Evolutionary conservation across 2,797 vertebrate species (phyloP).

Genomic region (Ceyx erithaca): DNA sequence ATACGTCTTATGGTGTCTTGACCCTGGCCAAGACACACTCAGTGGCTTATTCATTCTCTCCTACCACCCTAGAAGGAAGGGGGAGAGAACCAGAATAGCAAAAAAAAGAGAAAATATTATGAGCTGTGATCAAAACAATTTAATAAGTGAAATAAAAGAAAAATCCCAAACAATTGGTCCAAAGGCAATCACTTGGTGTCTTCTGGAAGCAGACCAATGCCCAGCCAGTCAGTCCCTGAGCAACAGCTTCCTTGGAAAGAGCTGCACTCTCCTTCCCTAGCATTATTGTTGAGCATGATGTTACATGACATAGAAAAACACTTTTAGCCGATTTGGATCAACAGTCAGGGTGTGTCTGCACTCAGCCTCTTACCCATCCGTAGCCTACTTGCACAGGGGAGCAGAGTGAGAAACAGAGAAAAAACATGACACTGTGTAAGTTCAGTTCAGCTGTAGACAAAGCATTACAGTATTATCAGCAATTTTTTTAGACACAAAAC

Average conservation of each 20-base stretch:
- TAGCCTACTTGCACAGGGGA: not conserved
- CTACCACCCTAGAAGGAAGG: rapidly evolving
- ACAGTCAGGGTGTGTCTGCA: rapidly evolving
- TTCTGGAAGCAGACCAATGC: not conserved
- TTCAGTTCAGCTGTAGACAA: not conserved
- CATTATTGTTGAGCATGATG: not conserved
- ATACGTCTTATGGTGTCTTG: not conserved
- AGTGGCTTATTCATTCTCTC: not conserved
- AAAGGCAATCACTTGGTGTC: not conserved
- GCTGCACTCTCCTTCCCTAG: not conserved
- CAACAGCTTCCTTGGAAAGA: not conserved
- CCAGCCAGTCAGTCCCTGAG: not conserved
- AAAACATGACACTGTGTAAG: rapidly evolving
- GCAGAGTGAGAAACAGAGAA: not conserved
- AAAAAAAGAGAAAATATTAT: not conserved
- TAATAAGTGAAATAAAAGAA: not conserved
- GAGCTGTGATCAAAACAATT: not conserved
- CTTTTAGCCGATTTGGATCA: not conserved
- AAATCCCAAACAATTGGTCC: rapidly evolving
- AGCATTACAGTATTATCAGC: not conserved
- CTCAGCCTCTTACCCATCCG: rapidly evolving
- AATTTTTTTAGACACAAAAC: not conserved
- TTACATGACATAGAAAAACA: not conserved
- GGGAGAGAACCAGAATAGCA: not conserved
- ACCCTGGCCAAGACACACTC: not conserved